Evolutionary conservation across 2,113 vertebrate genomes (phyloP).

Genomic region (Cromileptes altivelis): DNA sequence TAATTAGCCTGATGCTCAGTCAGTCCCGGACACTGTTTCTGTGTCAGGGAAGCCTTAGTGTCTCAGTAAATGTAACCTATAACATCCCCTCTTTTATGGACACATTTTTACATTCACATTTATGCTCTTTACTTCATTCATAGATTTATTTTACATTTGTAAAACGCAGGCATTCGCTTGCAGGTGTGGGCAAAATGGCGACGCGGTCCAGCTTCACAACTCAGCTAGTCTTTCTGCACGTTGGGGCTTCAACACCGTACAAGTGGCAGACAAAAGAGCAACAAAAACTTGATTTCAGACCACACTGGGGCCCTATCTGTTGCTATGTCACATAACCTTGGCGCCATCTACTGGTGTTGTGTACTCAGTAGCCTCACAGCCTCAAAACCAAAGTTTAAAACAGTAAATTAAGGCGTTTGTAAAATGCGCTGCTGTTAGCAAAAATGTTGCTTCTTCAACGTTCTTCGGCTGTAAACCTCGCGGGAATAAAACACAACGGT

Average conservation of each 20-base stretch:
- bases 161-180: neutral
- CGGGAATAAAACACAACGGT: no score
- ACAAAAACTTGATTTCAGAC: neutral
- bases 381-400: neutral
- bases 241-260: no score
- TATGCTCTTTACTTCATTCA: neutral
- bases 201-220: neutral
- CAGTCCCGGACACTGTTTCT: neutral
- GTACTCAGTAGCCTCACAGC: neutral
- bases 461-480: no score
- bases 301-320: rapidly evolving
- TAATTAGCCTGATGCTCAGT: neutral
- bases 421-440: no score
- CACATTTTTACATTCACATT: neutral
- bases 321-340: neutral
- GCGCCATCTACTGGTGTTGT: conserved; percentile 65
- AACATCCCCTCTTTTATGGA: no score
- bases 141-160: neutral
- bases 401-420: neutral
- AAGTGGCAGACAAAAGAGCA: neutral
- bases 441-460: no score
- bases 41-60: neutral
- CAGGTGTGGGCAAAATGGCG: neutral
- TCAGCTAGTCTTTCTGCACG: neutral
- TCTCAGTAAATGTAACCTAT: neutral